Evolutionary conservation across 1,140 invertebrate species (phyloP), one percentile per base, ranked within the genome.

Genomic region (Drosophila pandora): DNA sequence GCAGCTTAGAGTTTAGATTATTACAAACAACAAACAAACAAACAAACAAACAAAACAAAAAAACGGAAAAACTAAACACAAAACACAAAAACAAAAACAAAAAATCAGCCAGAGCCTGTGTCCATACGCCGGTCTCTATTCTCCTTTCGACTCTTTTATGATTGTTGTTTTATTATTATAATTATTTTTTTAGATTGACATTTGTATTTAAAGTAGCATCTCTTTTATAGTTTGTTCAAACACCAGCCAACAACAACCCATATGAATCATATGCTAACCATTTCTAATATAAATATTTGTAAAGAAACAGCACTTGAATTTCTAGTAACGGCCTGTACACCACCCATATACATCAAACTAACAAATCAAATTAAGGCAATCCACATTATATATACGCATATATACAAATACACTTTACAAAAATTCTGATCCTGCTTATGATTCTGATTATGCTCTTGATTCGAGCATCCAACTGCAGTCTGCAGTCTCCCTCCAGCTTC

Each of bases 1-100:
- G 58, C 70, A 73, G 69, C 69, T 73, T 73, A 73, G 70, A 73
- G 34, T 63, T 70, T 48, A 43, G 67, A 30, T 37, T 71, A 69
- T 69, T 23, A 53, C n/a, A 8, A 37, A 43, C 41, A 43, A 43
- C 41, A 52, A 30, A 23, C 5, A 37, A 32, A 52, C 6, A 12
- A 30, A 49, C 17, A 34, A 48, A 22, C 4, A 37, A 30, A 53
- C 3, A 12, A 34, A 50, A 21, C 17, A 34, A 32, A 58, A 50
- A 45, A 43, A n/a, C 28, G 17, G 6, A n/a, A 25, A 25, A 25
- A 2, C 25, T 28, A 28, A 28, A 28, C 25, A 6, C 25, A 13
- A 37, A 30, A 53, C 3, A 12, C 17, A 34, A 32, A 58, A 50
- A 45, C 25, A 13, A 49, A 17, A 48, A 21, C 21, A 4, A 6